These are phyloP conservation scores for Pterobdella sp. DNA, from an alignment of 2,888 invertebrate species.

Conservation along the genomic window DNA sequence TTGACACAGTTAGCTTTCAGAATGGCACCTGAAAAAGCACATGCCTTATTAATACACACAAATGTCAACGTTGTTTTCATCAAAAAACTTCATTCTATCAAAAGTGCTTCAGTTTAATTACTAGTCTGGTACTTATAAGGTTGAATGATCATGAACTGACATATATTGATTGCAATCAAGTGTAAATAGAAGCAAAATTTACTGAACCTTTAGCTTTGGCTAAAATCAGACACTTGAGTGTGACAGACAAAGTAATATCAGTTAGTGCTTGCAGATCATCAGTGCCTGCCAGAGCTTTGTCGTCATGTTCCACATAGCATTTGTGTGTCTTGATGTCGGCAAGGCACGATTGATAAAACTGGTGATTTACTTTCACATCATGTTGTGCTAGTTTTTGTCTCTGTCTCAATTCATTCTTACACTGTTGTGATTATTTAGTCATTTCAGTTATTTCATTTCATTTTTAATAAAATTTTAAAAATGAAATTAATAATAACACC, in stretches of 20 bases:
- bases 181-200: too few species aligned
- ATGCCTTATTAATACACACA: too few species aligned
- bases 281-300: conserved; percentile 56
- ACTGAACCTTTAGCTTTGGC: conserved; percentile 48
- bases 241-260: conserved; percentile 45
- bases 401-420: conserved; percentile 72
- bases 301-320: conserved; percentile 58
- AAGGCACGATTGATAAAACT: conserved; percentile 76
- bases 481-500: not conserved
- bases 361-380: conserved; percentile 70
- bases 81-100: too few species aligned
- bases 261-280: conserved; percentile 65
- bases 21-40: not conserved
- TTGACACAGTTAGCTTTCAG: not conserved
- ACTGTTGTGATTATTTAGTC: conserved; percentile 51
- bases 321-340: conserved; percentile 77
- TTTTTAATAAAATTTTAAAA: not conserved
- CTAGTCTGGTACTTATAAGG: too few species aligned
- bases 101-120: too few species aligned
- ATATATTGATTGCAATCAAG: too few species aligned
- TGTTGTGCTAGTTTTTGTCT: conserved; percentile 78
- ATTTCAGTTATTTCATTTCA: not conserved
- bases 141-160: too few species aligned
- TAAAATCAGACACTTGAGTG: conserved; percentile 79
- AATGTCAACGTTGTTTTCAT: too few species aligned